Percentiles rank a stretch among this genome's conserved stretches.
These are phyloP conservation scores for Choloepus didactylus DNA, from an alignment of 2,797 vertebrate genomes.

Conservation along the genomic window DNA sequence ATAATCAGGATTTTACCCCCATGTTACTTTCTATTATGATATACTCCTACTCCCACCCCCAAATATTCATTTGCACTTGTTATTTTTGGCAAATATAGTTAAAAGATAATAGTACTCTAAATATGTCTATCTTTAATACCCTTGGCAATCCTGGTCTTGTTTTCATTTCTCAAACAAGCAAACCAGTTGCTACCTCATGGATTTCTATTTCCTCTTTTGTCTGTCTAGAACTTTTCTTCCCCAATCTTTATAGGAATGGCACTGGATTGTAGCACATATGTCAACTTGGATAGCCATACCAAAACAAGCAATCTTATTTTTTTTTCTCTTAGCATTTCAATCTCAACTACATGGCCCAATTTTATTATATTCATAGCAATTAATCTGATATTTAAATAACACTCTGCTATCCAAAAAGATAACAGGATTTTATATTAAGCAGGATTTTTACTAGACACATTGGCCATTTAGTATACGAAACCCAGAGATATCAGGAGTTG, in stretches of 20 bases:
- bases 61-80: not conserved
- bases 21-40: not conserved
- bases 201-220: not conserved
- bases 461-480: not conserved
- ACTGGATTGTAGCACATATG: not conserved
- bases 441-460: not conserved
- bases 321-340: not conserved
- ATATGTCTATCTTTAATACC: not conserved
- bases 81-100: not conserved
- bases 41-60: not conserved
- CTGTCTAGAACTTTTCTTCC: not conserved
- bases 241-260: not conserved
- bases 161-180: conserved; percentile 21
- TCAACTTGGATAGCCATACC: not conserved
- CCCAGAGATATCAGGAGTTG: not conserved
- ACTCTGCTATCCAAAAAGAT: not conserved
- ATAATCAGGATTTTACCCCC: not conserved
- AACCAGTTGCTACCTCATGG: not conserved
- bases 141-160: not conserved
- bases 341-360: not conserved
- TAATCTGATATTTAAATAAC: conserved; percentile 15
- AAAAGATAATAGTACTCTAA: not conserved
- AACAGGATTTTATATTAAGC: not conserved
- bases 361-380: not conserved
- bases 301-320: not conserved